Base-by-base conservation (phyloP, 2,888 invertebrate genomes). In the Aricia artaxerxes region DNA sequence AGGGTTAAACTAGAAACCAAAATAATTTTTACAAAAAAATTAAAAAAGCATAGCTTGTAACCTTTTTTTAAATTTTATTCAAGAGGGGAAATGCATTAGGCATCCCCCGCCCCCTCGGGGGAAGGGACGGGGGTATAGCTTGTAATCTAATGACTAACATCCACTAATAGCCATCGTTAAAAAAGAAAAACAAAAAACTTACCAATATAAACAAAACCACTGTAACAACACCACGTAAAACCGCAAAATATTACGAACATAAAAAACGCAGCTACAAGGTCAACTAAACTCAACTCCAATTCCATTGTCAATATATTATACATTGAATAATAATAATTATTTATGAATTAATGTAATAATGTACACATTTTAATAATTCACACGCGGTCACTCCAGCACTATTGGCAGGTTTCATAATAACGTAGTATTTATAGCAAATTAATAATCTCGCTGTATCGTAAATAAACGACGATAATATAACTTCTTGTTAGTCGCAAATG, bases 221-320 rank as follows among this genome's bases (percentile, higher is more conserved):
- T 49, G 35, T 76, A 57, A 76, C 53, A 53, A 57, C 76, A 76
- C 76, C 76, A 76, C 5, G 49, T 57, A 1, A 57, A 24, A 1
- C 76, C 57, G 44, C 76, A 76, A n/a, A 76, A 76, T 76, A 76
- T 76, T 4, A 76, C 76, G 49, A 57, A 76, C 53, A 76, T 53
- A 16, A 76, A 76, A 57, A 76, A 76, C 4, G 35, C 76, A 1
- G 49, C 49, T 1, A 53, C 76, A 38, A 76, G 57, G 53, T 35
- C 24, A 31, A 57, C 53, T 1, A 53, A 57, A 76, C 13, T 57
- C 31, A 76, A 13, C 7, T 35, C 16, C 6, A 57, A 4, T 57
- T 76, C 76, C 76, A 53, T 76, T 16, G 16, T 13, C 5, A 16
- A 31, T 9, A 6, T 9, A 9, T 49, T 53, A 31, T 38, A 16